Base-by-base conservation (phyloP, 2,888 invertebrate genomes). In the Ophion obscuratus region DNA sequence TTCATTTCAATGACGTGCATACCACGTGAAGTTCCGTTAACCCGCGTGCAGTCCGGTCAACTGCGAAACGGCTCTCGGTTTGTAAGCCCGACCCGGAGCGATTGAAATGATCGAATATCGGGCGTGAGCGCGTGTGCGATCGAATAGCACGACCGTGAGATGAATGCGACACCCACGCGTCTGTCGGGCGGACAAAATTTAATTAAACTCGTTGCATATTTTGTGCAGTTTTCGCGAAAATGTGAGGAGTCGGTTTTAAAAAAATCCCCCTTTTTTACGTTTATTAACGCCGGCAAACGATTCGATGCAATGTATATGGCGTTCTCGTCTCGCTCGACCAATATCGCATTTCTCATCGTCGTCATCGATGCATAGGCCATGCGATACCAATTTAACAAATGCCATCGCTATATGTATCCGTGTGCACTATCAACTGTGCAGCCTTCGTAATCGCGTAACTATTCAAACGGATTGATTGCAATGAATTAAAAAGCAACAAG, bases 371-470 rank as follows among this genome's bases (percentile, higher is more conserved):
- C 17, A 53, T 53, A 17, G 14, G 53, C 53, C 53, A 53, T 17
- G 53, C 17, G 53, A 53, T 53, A 53, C 53, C 17, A 53, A 53
- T 53, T 53, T 53, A 53, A 53, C 11, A 53, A 40, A 24, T 24
- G 24, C 44, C 9, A 2, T 10, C 9, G 20, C 9, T 36, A 40
- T 40, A 40, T 9, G n/a, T n/a, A n/a, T n/a, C 20, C 40, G 44
- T 20, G 24, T 14, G 11, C 44, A 24, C 40, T 68, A 24, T 9
- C 40, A 24, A 44, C 10, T 24, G 20, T 44, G 20, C 6, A 66
- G 24, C 47, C 4, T 10, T 10, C 44, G 78, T 74, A 74, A 85
- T 78, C 74, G 70, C 70, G 74, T 64, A 81, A 64, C 64, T 47
- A 61, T 73, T 5, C 20, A 27, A 74, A 53, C 57, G 64, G 68